Conservation (phyloP, 2,113 vertebrate species). For the Toxotes jaculatrix region DNA sequence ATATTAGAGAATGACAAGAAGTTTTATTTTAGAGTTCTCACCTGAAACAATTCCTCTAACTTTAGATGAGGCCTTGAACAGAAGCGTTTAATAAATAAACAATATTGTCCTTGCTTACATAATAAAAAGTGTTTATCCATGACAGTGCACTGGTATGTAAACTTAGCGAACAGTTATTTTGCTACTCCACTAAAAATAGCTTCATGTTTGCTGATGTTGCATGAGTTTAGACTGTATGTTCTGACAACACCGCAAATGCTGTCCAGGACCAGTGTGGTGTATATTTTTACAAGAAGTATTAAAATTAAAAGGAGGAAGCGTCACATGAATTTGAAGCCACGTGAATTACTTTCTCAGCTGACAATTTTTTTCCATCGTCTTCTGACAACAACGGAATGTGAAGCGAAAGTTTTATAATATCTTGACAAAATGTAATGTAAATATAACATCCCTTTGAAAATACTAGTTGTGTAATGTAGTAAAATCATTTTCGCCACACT, state of each 20-base stretch:
- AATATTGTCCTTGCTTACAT: not conserved
- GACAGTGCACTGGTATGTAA: conserved; percentile 33
- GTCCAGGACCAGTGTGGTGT: not conserved
- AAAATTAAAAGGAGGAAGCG: not conserved
- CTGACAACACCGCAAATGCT: conserved; percentile 4
- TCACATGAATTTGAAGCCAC: not conserved
- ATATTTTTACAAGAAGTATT: conserved; percentile 16
- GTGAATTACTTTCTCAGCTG: not conserved
- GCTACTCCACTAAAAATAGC: conserved; percentile 37
- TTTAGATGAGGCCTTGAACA: not conserved
- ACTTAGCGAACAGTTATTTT: conserved; percentile 31
- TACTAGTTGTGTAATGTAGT: not conserved
- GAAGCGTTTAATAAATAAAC: conserved; percentile 7
- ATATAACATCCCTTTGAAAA: not conserved
- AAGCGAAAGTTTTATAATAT: not conserved
- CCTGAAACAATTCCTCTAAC: not conserved
- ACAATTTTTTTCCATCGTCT: not conserved
- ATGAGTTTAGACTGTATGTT: conserved; percentile 33
- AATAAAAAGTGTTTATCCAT: conserved; percentile 30
- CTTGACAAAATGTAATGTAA: not conserved
- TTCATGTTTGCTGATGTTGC: conserved; percentile 33
- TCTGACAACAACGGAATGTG: not conserved
- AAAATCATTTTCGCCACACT: not conserved
- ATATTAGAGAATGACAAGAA: not conserved
- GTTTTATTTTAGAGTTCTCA: not conserved